These are phyloP conservation scores for Nymphalis c-album DNA, from an alignment of 2,888 invertebrate species.

Conservation along the genomic window DNA sequence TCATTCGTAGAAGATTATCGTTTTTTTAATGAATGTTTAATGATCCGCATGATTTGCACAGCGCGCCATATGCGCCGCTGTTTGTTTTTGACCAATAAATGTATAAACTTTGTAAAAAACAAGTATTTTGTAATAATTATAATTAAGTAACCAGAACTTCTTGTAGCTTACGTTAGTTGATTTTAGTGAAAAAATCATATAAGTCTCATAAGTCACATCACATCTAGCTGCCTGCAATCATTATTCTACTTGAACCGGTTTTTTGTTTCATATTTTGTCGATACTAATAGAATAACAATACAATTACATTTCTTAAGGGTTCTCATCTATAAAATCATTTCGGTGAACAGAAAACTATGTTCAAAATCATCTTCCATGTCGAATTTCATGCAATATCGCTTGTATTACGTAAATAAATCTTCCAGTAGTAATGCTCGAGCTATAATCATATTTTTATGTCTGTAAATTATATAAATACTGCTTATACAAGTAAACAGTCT, in stretches of 20 bases:
- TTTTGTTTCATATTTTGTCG: neutral
- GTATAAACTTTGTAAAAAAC: constrained; percentile 63
- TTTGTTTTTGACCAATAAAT: constrained; percentile 51
- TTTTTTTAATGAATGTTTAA: constrained; percentile 12
- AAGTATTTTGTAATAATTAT: constrained; percentile 60
- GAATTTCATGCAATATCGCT: neutral
- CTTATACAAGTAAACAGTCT: neutral
- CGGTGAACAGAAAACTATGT: neutral
- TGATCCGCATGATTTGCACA: neutral
- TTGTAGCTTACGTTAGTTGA: constrained; percentile 58
- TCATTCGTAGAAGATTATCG: constrained; percentile 50
- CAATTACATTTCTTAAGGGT: neutral
- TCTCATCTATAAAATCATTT: neutral
- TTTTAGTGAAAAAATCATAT: constrained; percentile 50
- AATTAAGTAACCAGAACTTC: constrained; percentile 54
- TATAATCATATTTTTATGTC: constrained; percentile 3
- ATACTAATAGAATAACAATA: neutral
- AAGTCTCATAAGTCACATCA: constrained; percentile 44
- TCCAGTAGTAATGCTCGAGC: neutral
- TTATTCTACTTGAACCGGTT: neutral
- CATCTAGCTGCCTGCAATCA: constrained; percentile 26
- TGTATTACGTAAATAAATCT: neutral
- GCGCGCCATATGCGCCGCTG: constrained; percentile 38
- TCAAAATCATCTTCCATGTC: neutral
- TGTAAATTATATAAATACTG: neutral